Percentiles rank a stretch among this genome's conserved stretches.
Conservation (phyloP, 2,888 invertebrate species). For the Augiades crinisus region DNA sequence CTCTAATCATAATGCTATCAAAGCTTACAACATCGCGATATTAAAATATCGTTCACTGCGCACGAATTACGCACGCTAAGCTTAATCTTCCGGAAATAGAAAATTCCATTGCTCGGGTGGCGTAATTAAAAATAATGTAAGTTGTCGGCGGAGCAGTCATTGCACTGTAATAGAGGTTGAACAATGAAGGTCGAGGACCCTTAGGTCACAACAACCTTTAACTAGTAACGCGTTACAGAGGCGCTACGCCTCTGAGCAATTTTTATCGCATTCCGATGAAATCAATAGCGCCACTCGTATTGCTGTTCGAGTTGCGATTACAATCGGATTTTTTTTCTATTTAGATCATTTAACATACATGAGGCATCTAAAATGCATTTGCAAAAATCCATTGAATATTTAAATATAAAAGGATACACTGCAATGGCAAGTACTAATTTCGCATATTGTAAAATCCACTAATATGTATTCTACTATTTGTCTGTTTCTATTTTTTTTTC, state of each 20-base stretch:
- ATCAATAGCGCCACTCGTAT: slow-evolving; percentile 12
- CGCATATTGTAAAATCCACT: too few relatives aligned
- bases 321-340: not conserved
- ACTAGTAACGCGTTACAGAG: slow-evolving; percentile 21
- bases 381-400: too few relatives aligned
- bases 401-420: too few relatives aligned
- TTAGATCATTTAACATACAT: too few relatives aligned
- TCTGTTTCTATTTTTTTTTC: too few relatives aligned
- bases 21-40: not conserved
- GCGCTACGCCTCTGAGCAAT: slow-evolving; percentile 18
- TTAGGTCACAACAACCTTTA: slow-evolving; percentile 54
- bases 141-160: slow-evolving; percentile 43
- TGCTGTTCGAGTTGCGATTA: not conserved
- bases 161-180: slow-evolving; percentile 67
- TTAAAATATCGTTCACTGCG: not conserved
- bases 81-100: slow-evolving; percentile 21
- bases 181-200: slow-evolving; percentile 76
- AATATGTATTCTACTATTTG: too few relatives aligned
- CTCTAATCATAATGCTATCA: too few relatives aligned
- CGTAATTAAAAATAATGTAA: slow-evolving; percentile 37
- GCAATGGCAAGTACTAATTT: too few relatives aligned
- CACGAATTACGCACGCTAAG: not conserved
- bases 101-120: slow-evolving; percentile 24
- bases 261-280: slow-evolving; percentile 26
- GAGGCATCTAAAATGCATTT: not conserved